Evolutionary conservation across 2,888 invertebrate species (phyloP), one percentile per base, ranked within the genome.

Genomic region (Eledona agricola): DNA sequence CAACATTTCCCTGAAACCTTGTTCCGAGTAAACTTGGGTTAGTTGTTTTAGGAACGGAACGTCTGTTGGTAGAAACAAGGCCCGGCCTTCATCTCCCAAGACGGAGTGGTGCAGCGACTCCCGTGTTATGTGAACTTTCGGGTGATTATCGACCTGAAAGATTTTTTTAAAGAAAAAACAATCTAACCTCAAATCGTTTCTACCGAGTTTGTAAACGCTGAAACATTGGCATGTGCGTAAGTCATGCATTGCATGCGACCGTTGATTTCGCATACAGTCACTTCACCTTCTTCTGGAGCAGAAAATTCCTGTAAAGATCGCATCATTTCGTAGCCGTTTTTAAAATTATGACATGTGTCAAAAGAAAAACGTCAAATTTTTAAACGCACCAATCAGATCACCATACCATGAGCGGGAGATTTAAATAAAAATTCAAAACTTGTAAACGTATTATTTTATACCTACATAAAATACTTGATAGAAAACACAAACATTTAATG

Each of bases 31-130:
- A 0, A 86, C 84, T 69, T 87, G 86, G 0, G 85, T 85, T 7
- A 91, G 81, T 70, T 87, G 86, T 72, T 90, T 90, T 1, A 89
- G 75, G 32, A 88, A 81, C 51, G 87, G 85, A 59, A 90, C 88
- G 59, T 87, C 82, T 0, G 89, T 87, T 52, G 75, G 86, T 69
- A 82, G 79, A 73, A 82, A 86, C 26, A 84, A 70, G 50, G 78
- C 78, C 61, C 76, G 77, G 13, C 77, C 74, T 49, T 82, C 80
- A 19, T 80, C 78, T 66, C 78, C 81, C 67, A 75, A 82, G 72
- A 71, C 82, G 46, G 74, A 78, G 54, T 79, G 82, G 72, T 79
- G 84, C 63, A 80, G 67, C 63, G 84, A 75, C 68, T 87, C 84
- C 69, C 84, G 75, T 9, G 86, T 85, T 4, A 90, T 82, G 61